phyloP scores from a whole-genome alignment of 2,888 invertebrate genomes.

The Pandemis cinnamomeana region DNA sequence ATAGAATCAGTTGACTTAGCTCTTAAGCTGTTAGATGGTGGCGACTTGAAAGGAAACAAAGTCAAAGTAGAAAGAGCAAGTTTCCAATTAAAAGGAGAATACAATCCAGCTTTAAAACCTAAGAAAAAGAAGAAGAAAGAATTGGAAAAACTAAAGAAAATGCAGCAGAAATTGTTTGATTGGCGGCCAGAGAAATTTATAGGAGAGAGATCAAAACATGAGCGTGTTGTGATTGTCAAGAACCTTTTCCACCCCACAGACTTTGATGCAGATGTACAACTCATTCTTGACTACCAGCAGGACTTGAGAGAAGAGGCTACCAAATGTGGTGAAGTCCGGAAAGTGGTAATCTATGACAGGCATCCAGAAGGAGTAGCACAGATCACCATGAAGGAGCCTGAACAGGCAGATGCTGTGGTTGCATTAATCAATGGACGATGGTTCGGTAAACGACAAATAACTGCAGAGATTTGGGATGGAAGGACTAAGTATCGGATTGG shows the following conservation, averaged over 20 bases:
- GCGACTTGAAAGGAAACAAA: slow-evolving; percentile 90
- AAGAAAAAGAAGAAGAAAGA: slow-evolving; percentile 95
- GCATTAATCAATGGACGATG: slow-evolving; percentile 94
- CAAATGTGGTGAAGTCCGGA: slow-evolving; percentile 96
- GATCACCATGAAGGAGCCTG: slow-evolving; percentile 94
- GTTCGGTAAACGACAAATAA: slow-evolving; percentile 94
- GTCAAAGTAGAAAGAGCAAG: slow-evolving; percentile 96
- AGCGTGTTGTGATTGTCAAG: slow-evolving; percentile 95
- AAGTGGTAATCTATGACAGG: slow-evolving; percentile 95
- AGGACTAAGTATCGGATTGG: slow-evolving; percentile 95
- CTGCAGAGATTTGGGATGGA: slow-evolving; percentile 97
- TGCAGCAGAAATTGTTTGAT: slow-evolving; percentile 97
- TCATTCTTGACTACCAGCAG: slow-evolving; percentile 95
- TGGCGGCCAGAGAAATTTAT: slow-evolving; percentile 97
- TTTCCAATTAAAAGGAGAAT: slow-evolving; percentile 97
- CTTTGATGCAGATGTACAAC: slow-evolving; percentile 94
- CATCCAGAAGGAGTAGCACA: slow-evolving; percentile 98
- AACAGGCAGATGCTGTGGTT: slow-evolving; percentile 96
- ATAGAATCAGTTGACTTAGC: slow-evolving; percentile 98
- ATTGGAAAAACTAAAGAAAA: slow-evolving; percentile 95
- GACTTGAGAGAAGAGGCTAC: slow-evolving; percentile 94
- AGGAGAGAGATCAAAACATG: slow-evolving; percentile 94
- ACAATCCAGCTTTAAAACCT: slow-evolving; percentile 96
- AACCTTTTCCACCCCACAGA: slow-evolving; percentile 95
- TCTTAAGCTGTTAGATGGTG: slow-evolving; percentile 95